A percentile compares a stretch with the other conserved stretches of the same genome.
These are phyloP conservation scores for Exocentrus adspersus DNA, from an alignment of 2,888 invertebrate species.

Conservation along the genomic window DNA sequence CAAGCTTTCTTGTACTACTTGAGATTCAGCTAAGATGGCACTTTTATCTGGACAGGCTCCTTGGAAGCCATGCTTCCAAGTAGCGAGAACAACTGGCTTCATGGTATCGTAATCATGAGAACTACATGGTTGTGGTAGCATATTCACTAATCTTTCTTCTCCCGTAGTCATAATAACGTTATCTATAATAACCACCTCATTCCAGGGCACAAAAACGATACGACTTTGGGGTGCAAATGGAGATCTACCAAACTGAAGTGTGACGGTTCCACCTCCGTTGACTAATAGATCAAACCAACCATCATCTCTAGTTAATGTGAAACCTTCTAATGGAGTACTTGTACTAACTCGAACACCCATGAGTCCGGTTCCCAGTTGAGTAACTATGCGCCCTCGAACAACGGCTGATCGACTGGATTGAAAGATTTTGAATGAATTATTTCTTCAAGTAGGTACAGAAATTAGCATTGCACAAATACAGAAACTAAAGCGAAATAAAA, in stretches of 20 bases:
- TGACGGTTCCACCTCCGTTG: slow-evolving; percentile 98
- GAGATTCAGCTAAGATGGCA: slow-evolving; percentile 89
- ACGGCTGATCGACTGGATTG: slow-evolving; percentile 90
- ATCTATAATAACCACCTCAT: slow-evolving; percentile 96
- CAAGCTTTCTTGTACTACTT: slow-evolving; percentile 94
- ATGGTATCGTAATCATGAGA: slow-evolving; percentile 92
- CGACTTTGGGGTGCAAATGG: slow-evolving; percentile 89
- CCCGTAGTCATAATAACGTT: slow-evolving; percentile 86
- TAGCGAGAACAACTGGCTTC: slow-evolving; percentile 92
- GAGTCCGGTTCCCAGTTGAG: slow-evolving; percentile 90
- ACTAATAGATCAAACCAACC: slow-evolving; percentile 98
- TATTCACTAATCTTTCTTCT: slow-evolving; percentile 77
- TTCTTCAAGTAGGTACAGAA: neutral
- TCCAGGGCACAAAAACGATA: slow-evolving; percentile 95
- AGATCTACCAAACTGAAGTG: slow-evolving; percentile 91
- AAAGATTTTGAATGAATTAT: slow-evolving; percentile 9
- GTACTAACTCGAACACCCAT: slow-evolving; percentile 97
- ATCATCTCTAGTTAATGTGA: slow-evolving; percentile 90
- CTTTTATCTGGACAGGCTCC: slow-evolving; percentile 94
- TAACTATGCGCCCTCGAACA: slow-evolving; percentile 93
- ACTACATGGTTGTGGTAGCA: slow-evolving; percentile 80
- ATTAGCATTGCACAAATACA: slow-evolving; percentile 2
- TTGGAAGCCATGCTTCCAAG: slow-evolving; percentile 95
- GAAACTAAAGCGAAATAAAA: slow-evolving; percentile 57
- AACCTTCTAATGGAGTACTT: slow-evolving; percentile 93